Base-by-base conservation (phyloP, 2,888 invertebrate genomes). In the Didymodactylos carnosus region DNA sequence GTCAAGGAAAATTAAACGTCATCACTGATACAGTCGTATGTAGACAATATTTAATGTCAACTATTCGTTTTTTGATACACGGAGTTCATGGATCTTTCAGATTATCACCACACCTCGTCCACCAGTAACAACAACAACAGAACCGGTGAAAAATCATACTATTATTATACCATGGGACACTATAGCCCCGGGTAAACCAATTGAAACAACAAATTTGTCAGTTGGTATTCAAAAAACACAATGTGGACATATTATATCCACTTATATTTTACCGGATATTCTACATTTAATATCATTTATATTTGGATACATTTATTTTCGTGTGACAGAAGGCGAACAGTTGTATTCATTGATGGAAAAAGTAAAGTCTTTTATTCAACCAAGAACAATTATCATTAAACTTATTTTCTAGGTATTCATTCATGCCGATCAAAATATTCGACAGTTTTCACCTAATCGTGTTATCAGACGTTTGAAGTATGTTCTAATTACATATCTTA, bases 341-440 rank as follows among this genome's bases (percentile, higher is more conserved):
- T 76, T 83, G 23, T 81, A 82, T 77, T 81, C 81, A 5, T 75
- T 83, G 11, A 82, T 83, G 81, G 82, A 83, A 78, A 81, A 80
- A 78, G 83, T 51, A 35, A 35, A 35, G 11, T 10, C 19, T 19
- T 19, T 10, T 1, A 62, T 62, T 35, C 7, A 19, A 23, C n/a
- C 13, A 10, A 49, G 3, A 23, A 49, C 4, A 8, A 23, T 23
- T n/a, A 10, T 49, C n/a, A 2, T 23, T 23, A 4, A 23, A 23
- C 2, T 2, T 49, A 7, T 23, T 49, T 8, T 7, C 7, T 19
- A 62, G 62, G 62, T 62, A n/a, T 62, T 62, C 35, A 62, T 62
- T n/a, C n/a, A 62, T 35, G 62, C 62, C 11, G 62, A 62, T 62
- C 62, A 62, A 62, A 62, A 62, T 62, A 27, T 62, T 10, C 62